phyloP scores from a whole-genome alignment of 2,888 invertebrate species.

The Abrostola triplasia region DNA sequence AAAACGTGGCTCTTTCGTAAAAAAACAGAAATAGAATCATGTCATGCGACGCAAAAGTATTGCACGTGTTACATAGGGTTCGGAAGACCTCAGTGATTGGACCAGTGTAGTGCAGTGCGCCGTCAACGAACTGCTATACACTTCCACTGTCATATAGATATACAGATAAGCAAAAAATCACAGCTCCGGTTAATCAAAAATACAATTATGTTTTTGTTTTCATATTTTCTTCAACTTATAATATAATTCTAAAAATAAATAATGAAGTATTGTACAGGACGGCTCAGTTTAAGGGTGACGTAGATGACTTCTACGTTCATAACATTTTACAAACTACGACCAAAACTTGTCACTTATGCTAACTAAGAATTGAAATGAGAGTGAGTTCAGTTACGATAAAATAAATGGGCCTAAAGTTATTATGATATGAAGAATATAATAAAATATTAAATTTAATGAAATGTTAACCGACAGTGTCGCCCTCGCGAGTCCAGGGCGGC shows the following conservation, averaged over 20 bases:
- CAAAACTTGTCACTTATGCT: slow-evolving; percentile 14
- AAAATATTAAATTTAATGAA: slow-evolving; percentile 23
- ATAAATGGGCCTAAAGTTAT: slow-evolving; percentile 15
- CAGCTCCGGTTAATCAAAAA: slow-evolving; percentile 87
- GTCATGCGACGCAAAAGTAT: slow-evolving; percentile 32
- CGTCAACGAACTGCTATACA: slow-evolving; percentile 25
- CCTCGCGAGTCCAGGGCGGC: slow-evolving; percentile 12
- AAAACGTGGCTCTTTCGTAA: slow-evolving; percentile 21
- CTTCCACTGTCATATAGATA: slow-evolving; percentile 69
- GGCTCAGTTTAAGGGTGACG: slow-evolving; percentile 75
- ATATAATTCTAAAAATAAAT: slow-evolving; percentile 85
- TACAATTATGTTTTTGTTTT: slow-evolving; percentile 84
- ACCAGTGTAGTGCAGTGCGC: slow-evolving; percentile 50
- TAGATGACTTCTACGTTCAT: slow-evolving; percentile 62
- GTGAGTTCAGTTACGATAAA: slow-evolving; percentile 12
- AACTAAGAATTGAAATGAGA: slow-evolving; percentile 14
- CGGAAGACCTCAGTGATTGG: slow-evolving; percentile 68
- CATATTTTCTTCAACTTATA: slow-evolving; percentile 77
- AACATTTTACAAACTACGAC: slow-evolving; percentile 22
- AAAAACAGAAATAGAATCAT: slow-evolving; percentile 6
- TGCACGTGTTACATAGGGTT: slow-evolving; percentile 45
- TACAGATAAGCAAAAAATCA: slow-evolving; percentile 87
- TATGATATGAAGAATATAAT: slow-evolving; percentile 15
- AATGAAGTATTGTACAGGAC: slow-evolving; percentile 86
- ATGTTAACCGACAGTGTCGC: slow-evolving; percentile 12